A percentile compares a stretch with the other conserved stretches of the same genome.
Conservation (phyloP, 2,113 vertebrate species). For the Ictidomys tridecemlineatus region DNA sequence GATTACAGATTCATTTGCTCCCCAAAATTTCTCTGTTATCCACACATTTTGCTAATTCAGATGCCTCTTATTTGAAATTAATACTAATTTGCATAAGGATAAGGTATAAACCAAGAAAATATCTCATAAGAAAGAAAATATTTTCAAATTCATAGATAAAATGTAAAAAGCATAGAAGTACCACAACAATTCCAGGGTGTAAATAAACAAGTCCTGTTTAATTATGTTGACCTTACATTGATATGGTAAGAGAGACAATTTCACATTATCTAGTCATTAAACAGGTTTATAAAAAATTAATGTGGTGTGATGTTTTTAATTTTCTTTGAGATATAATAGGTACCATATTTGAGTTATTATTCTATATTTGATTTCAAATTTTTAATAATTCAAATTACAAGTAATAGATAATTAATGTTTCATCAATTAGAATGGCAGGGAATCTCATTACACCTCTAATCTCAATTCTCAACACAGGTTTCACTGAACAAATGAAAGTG, state of each 20-base stretch:
- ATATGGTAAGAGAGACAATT: not conserved
- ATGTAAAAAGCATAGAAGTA: not conserved
- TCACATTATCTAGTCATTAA: not conserved
- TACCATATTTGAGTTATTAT: not conserved
- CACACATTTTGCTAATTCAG: not conserved
- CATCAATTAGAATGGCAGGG: not conserved
- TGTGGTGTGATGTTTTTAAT: not conserved
- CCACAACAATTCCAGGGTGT: not conserved
- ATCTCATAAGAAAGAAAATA: not conserved
- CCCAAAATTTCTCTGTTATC: not conserved
- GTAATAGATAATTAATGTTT: not conserved
- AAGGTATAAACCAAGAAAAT: not conserved
- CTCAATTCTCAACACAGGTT: not conserved
- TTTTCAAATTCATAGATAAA: not conserved
- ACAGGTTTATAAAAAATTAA: not conserved
- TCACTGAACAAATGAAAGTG: not conserved
- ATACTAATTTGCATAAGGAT: not conserved
- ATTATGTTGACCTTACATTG: no score
- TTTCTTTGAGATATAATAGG: not conserved
- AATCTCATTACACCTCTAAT: not conserved
- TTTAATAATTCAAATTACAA: not conserved
- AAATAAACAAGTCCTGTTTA: not conserved
- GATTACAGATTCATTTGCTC: not conserved
- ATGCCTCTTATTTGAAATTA: not conserved
- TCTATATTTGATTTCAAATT: not conserved